A percentile compares a stretch with the other conserved stretches of the same genome.
phyloP scores from a whole-genome alignment of 2,888 invertebrate genomes.

The Volucella inanis region DNA sequence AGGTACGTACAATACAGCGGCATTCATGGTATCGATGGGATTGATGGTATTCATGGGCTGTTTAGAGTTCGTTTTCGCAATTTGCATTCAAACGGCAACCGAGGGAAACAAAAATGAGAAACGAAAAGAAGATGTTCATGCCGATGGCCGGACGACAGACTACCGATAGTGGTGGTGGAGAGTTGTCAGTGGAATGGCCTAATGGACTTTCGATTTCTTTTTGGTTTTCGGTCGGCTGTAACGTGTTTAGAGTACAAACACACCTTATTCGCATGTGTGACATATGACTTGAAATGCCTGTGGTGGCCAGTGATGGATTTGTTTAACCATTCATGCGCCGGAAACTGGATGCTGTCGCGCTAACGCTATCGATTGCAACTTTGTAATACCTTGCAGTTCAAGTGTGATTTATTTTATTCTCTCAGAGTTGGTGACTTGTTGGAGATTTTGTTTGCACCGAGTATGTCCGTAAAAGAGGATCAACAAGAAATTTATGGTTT shows the following conservation, averaged over 20 bases:
- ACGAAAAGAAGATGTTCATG: constrained; percentile 19
- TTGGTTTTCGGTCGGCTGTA: constrained; percentile 33
- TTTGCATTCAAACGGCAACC: constrained; percentile 64
- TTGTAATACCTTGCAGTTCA: constrained; percentile 37
- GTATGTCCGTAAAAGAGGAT: no score
- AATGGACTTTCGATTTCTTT: constrained; percentile 66
- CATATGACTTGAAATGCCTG: constrained; percentile 54
- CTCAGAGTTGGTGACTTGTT: constrained; percentile 1
- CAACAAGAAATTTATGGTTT: no score
- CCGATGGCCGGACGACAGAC: neutral
- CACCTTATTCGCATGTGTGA: constrained; percentile 42
- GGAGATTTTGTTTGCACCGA: neutral
- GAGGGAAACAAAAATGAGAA: constrained; percentile 28
- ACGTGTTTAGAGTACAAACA: constrained; percentile 66
- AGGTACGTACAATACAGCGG: constrained; percentile 6
- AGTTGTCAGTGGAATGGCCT: neutral
- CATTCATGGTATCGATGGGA: constrained; percentile 33
- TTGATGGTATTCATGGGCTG: constrained; percentile 43
- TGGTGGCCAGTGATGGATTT: constrained; percentile 52
- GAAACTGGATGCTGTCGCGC: constrained; percentile 47
- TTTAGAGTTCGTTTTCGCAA: constrained; percentile 57
- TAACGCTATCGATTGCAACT: constrained; percentile 11
- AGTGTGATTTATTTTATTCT: neutral
- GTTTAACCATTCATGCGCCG: constrained; percentile 57
- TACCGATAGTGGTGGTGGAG: neutral